A percentile compares a stretch with the other conserved stretches of the same genome.
These are phyloP conservation scores for Polietes domitor DNA, from an alignment of 2,888 invertebrate species.

Conservation along the genomic window DNA sequence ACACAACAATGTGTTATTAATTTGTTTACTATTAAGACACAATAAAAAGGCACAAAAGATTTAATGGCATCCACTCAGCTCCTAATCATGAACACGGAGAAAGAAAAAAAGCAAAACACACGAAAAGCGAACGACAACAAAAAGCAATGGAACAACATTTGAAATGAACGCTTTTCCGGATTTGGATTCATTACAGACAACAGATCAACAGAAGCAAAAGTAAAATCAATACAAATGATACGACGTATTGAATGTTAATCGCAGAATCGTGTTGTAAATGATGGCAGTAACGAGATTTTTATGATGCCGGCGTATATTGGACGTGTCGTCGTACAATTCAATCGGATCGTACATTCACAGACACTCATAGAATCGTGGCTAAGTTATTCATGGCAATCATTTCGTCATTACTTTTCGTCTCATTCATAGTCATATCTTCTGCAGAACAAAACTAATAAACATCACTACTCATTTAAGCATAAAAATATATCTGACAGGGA, in stretches of 20 bases:
- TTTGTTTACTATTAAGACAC: conserved; percentile 38
- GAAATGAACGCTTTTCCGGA: neutral
- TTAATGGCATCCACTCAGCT: neutral
- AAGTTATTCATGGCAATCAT: neutral
- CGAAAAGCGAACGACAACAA: neutral
- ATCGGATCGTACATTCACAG: no score
- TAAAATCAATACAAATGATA: neutral
- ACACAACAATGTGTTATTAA: conserved; percentile 26
- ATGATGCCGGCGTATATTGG: conserved; percentile 28
- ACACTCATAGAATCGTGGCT: neutral
- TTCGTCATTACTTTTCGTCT: no score
- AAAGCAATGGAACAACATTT: neutral
- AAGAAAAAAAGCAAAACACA: neutral
- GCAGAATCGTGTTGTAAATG: neutral
- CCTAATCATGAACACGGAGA: neutral
- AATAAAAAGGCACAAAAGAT: conserved; percentile 13
- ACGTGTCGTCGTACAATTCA: neutral
- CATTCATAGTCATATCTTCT: no score
- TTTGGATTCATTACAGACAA: neutral
- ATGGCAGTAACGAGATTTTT: neutral
- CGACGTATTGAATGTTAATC: conserved; percentile 8
- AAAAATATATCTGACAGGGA: no score
- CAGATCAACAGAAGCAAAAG: neutral
- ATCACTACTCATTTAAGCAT: no score
- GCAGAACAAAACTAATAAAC: no score